phyloP scores from a whole-genome alignment of 2,113 vertebrate genomes.

The Acanthisitta chloris region DNA sequence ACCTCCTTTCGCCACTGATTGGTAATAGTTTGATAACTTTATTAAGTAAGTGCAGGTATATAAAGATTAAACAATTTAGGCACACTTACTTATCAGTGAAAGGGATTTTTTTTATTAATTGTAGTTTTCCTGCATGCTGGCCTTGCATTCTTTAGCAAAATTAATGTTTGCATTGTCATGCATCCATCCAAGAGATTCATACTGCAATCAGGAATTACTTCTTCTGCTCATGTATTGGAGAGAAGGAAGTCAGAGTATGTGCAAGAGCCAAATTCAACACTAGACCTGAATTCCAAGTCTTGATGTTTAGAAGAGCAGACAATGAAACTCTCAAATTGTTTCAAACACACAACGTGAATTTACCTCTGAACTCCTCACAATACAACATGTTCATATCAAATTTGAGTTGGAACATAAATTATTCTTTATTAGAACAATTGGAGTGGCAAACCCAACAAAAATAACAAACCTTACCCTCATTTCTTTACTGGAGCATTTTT shows the following conservation, averaged over 20 bases:
- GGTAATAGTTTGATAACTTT: background rate
- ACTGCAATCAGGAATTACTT: background rate
- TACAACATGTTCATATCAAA: background rate
- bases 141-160: background rate
- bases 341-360: background rate
- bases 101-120: background rate
- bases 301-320: background rate
- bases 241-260: background rate
- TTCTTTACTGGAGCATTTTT: background rate
- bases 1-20: background rate
- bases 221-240: background rate
- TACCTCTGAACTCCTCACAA: background rate
- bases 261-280: background rate
- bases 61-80: background rate
- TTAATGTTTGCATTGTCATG: background rate
- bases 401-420: background rate
- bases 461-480: background rate
- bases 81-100: background rate
- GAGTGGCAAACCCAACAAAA: background rate
- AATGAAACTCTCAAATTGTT: background rate
- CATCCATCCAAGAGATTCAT: background rate
- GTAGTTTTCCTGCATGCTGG: background rate
- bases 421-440: background rate
- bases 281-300: background rate
- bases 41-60: background rate